These are phyloP conservation scores for Pipistrellus nathusii DNA, from an alignment of 2,797 vertebrate species.

Conservation along the genomic window DNA sequence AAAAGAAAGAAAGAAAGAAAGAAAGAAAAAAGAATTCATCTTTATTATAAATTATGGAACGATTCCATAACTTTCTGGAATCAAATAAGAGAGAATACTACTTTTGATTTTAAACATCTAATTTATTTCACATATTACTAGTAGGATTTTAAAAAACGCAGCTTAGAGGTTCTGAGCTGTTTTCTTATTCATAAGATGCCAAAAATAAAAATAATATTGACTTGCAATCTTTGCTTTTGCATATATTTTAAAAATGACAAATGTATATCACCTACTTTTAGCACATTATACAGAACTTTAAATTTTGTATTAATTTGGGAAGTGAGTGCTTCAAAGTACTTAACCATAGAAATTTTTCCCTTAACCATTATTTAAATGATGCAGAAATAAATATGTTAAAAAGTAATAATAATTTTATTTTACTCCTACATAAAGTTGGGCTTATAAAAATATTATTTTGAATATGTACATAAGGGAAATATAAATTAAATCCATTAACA, in stretches of 20 bases:
- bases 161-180: no score
- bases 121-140: background rate
- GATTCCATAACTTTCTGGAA: background rate
- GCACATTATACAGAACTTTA: no score
- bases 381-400: background rate
- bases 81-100: background rate
- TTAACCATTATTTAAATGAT: conserved; percentile 1
- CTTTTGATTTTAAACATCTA: background rate
- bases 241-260: no score
- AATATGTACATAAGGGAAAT: background rate
- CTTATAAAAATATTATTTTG: conserved; percentile 22
- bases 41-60: background rate
- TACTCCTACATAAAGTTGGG: background rate
- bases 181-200: no score
- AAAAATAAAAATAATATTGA: no score
- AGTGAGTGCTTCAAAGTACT: no score
- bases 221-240: no score
- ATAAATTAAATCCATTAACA: background rate
- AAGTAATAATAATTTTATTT: background rate
- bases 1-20: background rate
- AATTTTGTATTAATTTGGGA: no score
- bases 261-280: no score
- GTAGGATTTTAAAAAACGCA: background rate
- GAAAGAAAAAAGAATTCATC: background rate
- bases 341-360: no score